phyloP scores from a whole-genome alignment of 2,888 invertebrate species.

The Halictus ligatus region DNA sequence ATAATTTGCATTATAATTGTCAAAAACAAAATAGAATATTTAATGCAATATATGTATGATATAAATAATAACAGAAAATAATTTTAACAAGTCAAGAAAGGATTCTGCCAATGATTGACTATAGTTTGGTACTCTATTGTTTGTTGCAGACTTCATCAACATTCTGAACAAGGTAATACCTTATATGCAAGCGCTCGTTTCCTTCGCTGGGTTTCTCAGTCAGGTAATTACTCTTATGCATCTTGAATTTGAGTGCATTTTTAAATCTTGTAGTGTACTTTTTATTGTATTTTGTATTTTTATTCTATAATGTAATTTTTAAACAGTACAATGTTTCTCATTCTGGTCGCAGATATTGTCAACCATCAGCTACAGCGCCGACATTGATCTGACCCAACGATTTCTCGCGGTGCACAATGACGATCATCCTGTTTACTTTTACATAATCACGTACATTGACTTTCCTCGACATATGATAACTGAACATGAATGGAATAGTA shows the following conservation, averaged over 20 bases:
- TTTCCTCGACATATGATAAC: background rate
- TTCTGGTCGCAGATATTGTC: slow-evolving; percentile 43
- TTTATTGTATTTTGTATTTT: too few relatives aligned
- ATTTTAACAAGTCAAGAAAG: background rate
- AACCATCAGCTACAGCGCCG: slow-evolving; percentile 53
- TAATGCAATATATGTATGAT: too few relatives aligned
- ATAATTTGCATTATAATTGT: too few relatives aligned
- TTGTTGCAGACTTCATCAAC: background rate
- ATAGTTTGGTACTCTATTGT: background rate
- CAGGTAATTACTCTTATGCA: background rate
- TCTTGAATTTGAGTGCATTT: background rate
- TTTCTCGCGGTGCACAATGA: slow-evolving; percentile 44
- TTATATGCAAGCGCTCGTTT: background rate
- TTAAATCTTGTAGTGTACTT: background rate
- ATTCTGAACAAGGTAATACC: background rate
- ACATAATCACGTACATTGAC: slow-evolving; percentile 55
- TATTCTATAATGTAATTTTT: background rate
- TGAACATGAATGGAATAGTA: background rate
- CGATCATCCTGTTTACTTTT: slow-evolving; percentile 64
- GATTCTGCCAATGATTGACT: background rate
- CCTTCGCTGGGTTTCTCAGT: fast-evolving
- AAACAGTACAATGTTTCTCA: background rate
- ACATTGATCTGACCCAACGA: slow-evolving; percentile 67
- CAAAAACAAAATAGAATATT: too few relatives aligned
- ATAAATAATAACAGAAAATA: too few relatives aligned